Base-by-base conservation (phyloP, 2,797 vertebrate genomes). In the Microctenopoma steveboyesi region DNA sequence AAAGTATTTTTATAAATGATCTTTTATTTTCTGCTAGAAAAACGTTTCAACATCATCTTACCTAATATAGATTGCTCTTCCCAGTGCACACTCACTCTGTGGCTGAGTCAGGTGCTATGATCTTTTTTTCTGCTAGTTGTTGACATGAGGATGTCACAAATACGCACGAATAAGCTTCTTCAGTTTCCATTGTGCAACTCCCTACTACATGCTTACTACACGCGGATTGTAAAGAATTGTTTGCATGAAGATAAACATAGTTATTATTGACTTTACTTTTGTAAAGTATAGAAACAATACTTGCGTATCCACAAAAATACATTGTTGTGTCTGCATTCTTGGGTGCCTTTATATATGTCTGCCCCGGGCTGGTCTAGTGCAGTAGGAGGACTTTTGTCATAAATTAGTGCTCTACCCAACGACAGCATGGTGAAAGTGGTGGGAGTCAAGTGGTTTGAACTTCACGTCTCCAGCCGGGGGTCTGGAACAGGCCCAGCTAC, bases 401-500 rank as follows among this genome's bases (percentile, higher is more conserved):
- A 88, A 88, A 90, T 88, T 81, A 80, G 51, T 3, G 4, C 72
- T 73, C 56, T 74, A 58, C 73, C 64, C 72, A 70, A 61, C 59
- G 39, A 81, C 69, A 80, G 72, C 77, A 58, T 72, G 79, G 67
- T 74, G 74, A 79, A 79, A 56, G 79, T 18, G 62, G 54, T 80
- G 65, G 63, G 72, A 80, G 86, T 88, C 86, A 87, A 88, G 82
- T 49, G 83, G 84, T 86, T 83, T 89, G 83, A 88, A 83, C 76
- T 84, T 83, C 73, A 79, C 76, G 71, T 84, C 87, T 86, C 47
- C 81, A 72, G 83, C 78, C 69, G 64, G 54, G 69, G 45, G 49
- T 74, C 83, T 93, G 87, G 88, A 89, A 72, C 55, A 4, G 58
- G 52, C 81, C 85, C 89, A 92, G 89, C 85, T 85, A 84, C 79